Evolutionary conservation across 2,797 vertebrate genomes (phyloP), one percentile per base, ranked within the genome.

Genomic region (Tympanoctomys barrerae): DNA sequence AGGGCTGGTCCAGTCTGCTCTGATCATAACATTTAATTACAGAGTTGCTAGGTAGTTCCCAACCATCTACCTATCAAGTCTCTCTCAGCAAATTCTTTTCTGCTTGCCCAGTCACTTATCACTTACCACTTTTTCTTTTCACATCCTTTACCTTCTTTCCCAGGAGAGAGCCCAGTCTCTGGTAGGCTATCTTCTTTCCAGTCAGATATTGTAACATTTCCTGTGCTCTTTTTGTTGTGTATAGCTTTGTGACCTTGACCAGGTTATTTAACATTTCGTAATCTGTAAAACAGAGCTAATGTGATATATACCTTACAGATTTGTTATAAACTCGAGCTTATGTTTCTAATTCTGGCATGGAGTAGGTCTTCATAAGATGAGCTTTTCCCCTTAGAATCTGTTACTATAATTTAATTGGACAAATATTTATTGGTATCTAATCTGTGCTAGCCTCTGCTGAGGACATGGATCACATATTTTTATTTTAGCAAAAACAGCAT

Each of bases 261-360:
- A 83, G 21, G 36, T 89, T 88, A 62, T 64, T 94, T 94, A 90
- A 54, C 94, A 82, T 96, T 96, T 78, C 13, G 36, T 91, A 71
- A 81, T 78, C 31, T 85, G 24, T 87, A 95, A 95, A 96, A 87
- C 88, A 80, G 1, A 92, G 28, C 61, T 94, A 82, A 73, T 83
- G 62, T 80, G 70, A 77, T 87, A 54, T 49, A 66, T 80, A 12
- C 49, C 36, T 90, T 94, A 18, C 61, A 87, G 73, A 66, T 59
- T 89, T 68, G 10, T 92, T 91, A 14, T 87, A 95, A 95, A 81
- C 85, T 90, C 90, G 71, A 96, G 16, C 77, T 94, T 93, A 61
- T 64, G 22, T 85, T 90, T 91, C 87, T 77, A 90, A 87, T 39
- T 52, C 52, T 79, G 78, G 33, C 64, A 94, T 61, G 77, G 68